Percentiles rank a stretch among this genome's conserved stretches.
Conservation (phyloP, 1,140 invertebrate species). For the Neuroterus valhalla region DNA sequence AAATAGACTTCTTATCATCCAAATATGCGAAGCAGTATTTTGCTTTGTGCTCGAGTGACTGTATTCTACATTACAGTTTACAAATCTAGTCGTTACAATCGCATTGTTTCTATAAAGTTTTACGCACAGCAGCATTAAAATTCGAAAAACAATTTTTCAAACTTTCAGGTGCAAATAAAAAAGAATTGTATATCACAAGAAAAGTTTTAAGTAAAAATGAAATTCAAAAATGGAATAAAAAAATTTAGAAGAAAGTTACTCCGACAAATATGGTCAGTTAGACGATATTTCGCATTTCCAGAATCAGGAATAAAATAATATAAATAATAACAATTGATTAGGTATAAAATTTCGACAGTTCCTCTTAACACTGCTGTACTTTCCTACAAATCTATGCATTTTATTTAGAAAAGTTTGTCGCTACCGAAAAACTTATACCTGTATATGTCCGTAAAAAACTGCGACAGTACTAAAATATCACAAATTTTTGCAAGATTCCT, state of each 20-base stretch:
- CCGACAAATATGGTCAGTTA: too few relatives aligned
- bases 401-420: neutral
- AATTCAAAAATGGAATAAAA: too few relatives aligned
- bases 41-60: neutral
- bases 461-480: neutral
- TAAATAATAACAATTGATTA: neutral
- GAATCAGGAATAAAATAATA: neutral
- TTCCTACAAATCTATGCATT: neutral
- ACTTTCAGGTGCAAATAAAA: neutral
- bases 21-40: slow-evolving; percentile 15
- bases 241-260: too few relatives aligned
- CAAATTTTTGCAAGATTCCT: neutral
- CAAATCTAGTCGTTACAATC: slow-evolving; percentile 16
- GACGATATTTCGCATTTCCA: too few relatives aligned
- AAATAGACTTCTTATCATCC: slow-evolving; percentile 14
- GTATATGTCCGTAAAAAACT: neutral
- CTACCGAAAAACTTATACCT: neutral
- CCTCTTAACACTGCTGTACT: neutral
- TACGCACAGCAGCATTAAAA: neutral
- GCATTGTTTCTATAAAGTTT: neutral
- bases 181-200: too few relatives aligned
- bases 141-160: neutral
- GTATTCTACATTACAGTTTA: slow-evolving; percentile 22
- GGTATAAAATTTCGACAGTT: neutral
- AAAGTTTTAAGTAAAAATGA: too few relatives aligned